Evolutionary conservation across 2,113 vertebrate species (phyloP), one percentile per base, ranked within the genome.

Genomic region (Neotoma lepida): DNA sequence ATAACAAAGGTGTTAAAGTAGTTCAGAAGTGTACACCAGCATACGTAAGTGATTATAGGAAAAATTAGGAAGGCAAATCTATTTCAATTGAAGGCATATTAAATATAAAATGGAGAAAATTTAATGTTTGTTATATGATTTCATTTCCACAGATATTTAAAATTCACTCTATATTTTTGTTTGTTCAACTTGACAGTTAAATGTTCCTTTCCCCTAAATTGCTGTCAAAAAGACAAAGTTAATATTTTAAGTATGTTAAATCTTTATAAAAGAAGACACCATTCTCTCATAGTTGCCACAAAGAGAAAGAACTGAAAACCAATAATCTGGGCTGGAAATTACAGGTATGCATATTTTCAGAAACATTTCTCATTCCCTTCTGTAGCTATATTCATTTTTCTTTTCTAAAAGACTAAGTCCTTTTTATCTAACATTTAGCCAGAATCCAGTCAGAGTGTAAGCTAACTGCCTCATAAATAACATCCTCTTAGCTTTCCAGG

Each of bases 401-500:
- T 64, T 33, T 35, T 13, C 1, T 30, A 13, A 74, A 58, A 24
- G 6, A 2, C 24, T 30, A 41, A 77, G 39, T 93, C 68, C n/a
- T 66, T 88, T 98, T 96, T 90, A 93, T 97, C 70, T 97, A 84
- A 86, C 96, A 70, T 94, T 97, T 91, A 94, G 49, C 91, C 94
- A 96, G 74, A 98, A 97, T 97, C 88, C 74, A 97, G 86, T 93
- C 96, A 96, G 82, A 92, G 94, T 39, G 78, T 64, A 89, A 97
- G 91, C 39, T 95, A 96, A 88, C 90, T 89, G 46, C 88, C 80
- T 86, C 93, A 93, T 97, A 97, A 98, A 97, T 97, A 98, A 96
- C 95, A 89, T 92, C 95, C 82, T 96, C 90, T 97, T 96, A 97
- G 54, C 70, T 98, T 98, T 98, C 96, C 88, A 93, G 95, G 97